Base-by-base conservation (phyloP, 2,797 vertebrate genomes). In the Strix occidentalis region DNA sequence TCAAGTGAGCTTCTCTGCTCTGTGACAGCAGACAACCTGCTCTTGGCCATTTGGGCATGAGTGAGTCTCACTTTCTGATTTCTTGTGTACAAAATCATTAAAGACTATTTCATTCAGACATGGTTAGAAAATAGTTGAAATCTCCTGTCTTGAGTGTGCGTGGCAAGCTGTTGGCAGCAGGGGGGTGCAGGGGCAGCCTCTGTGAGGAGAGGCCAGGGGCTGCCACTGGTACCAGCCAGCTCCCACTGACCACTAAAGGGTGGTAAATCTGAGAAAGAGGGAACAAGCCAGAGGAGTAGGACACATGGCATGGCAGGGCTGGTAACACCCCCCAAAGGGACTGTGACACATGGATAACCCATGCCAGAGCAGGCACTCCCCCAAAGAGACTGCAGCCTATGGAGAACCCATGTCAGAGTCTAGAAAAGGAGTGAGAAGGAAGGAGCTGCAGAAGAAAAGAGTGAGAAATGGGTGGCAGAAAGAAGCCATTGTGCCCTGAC, bases 221-320 rank as follows among this genome's bases (percentile, higher is more conserved):
- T 45, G 65, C 7, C 33, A 19, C 41, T 0, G 0, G 6, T 51
- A 7, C 66, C 41, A 76, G 33, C 14, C 2, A 0, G n/a, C n/a
- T 77, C 56, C 24, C 20, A 15, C 14, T 23, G 31, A 23, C 12
- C 7, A 15, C n/a, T 56, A 37, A 51, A 78, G 11, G 28, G 5
- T 6, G 9, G 4, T 46, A 56, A 56, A 80, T 13, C 35, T n/a
- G 64, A 58, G 35, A 54, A 23, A 68, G 29, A 35, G 26, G 20
- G 14, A 48, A 70, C 11, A 35, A 85, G 24, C 28, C 61, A 74
- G 48, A 84, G 9, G 20, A 77, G 17, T 51, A 71, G 43, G 41
- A 69, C 18, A 18, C 51, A 28, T 26, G 43, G 13, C 10, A 16
- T 26, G 15, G 35, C 33, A 68, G 57, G 82, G 48, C 26, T 71